A percentile compares a stretch with the other conserved stretches of the same genome.
phyloP scores from a whole-genome alignment of 92 coral and sea anemone species.

The Micromussa lordhowensis region DNA sequence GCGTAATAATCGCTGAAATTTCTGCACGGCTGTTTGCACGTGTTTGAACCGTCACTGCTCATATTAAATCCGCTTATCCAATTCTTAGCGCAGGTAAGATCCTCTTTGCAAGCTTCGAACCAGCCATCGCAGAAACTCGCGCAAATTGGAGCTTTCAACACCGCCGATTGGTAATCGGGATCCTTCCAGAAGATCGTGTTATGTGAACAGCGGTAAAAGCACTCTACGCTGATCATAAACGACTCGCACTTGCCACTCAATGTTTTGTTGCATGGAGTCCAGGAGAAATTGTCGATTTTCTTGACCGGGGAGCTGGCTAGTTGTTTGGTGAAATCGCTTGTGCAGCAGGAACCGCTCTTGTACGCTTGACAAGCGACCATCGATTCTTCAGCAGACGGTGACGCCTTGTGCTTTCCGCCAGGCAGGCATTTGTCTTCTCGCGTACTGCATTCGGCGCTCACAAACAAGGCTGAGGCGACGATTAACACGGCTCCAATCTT shows the following conservation, averaged over 20 bases:
- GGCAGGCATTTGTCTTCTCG: slow-evolving; percentile 44
- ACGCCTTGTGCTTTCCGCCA: slow-evolving; percentile 50
- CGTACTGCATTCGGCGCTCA: background rate
- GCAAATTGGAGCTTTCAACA: slow-evolving; percentile 23
- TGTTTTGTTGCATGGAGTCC: slow-evolving; percentile 62
- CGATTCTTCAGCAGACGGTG: slow-evolving; percentile 41
- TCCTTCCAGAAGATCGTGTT: slow-evolving; percentile 59
- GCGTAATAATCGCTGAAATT: slow-evolving; percentile 44
- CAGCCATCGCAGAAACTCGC: slow-evolving; percentile 65
- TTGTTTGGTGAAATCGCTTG: slow-evolving; percentile 66
- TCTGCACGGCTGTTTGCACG: slow-evolving; percentile 54
- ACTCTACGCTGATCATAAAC: slow-evolving; percentile 62
- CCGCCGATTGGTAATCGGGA: slow-evolving; percentile 13
- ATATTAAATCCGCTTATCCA: slow-evolving; percentile 59
- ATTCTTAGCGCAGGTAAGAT: slow-evolving; percentile 60
- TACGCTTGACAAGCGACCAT: slow-evolving; percentile 53
- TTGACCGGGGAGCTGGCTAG: slow-evolving; percentile 50
- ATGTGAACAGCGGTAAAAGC: slow-evolving; percentile 74
- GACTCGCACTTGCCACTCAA: slow-evolving; percentile 58
- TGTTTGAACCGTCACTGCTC: slow-evolving; percentile 14
- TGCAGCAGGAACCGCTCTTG: slow-evolving; percentile 69
- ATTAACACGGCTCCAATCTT: background rate
- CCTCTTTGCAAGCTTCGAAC: slow-evolving; percentile 75
- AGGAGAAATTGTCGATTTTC: slow-evolving; percentile 54
- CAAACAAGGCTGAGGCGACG: background rate